phyloP scores from a whole-genome alignment of 2,888 invertebrate genomes.

The Geophilus truncorum region DNA sequence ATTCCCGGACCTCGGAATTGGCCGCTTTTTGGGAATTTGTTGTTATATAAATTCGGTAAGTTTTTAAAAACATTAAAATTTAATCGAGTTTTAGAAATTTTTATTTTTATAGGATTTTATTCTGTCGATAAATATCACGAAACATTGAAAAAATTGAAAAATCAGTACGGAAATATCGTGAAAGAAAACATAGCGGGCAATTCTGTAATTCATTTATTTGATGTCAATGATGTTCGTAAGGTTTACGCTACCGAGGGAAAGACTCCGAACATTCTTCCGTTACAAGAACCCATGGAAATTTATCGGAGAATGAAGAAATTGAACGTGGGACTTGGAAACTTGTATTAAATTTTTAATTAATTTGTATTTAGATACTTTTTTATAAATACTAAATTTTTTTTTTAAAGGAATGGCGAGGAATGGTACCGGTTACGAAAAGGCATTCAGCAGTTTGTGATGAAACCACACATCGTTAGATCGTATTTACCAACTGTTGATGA shows the following conservation, averaged over 20 bases:
- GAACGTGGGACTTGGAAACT: conserved; percentile 55
- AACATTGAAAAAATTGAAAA: background rate
- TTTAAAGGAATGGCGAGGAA: conserved; percentile 54
- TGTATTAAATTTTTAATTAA: conserved; percentile 48
- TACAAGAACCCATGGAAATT: conserved; percentile 52
- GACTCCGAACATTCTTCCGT: conserved; percentile 52
- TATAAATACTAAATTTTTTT: background rate
- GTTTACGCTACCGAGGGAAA: conserved; percentile 53
- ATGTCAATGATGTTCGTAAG: conserved; percentile 52
- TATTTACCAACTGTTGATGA: conserved; percentile 50
- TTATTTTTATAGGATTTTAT: conserved; percentile 35
- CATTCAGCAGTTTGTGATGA: conserved; percentile 54
- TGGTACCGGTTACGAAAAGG: conserved; percentile 55
- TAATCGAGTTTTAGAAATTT: background rate
- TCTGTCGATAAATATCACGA: conserved; percentile 20
- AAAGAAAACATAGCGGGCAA: conserved; percentile 51
- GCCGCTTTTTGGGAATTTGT: conserved; percentile 45
- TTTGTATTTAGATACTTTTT: background rate
- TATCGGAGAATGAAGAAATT: conserved; percentile 52
- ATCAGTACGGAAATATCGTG: conserved; percentile 52
- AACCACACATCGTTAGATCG: conserved; percentile 52
- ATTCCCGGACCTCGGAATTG: conserved; percentile 46
- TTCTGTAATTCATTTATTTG: conserved; percentile 53
- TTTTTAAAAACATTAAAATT: background rate
- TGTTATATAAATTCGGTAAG: conserved; percentile 41